Evolutionary conservation across 2,797 vertebrate species (phyloP), one percentile per base, ranked within the genome.

Genomic region (Anguilla pacifica): DNA sequence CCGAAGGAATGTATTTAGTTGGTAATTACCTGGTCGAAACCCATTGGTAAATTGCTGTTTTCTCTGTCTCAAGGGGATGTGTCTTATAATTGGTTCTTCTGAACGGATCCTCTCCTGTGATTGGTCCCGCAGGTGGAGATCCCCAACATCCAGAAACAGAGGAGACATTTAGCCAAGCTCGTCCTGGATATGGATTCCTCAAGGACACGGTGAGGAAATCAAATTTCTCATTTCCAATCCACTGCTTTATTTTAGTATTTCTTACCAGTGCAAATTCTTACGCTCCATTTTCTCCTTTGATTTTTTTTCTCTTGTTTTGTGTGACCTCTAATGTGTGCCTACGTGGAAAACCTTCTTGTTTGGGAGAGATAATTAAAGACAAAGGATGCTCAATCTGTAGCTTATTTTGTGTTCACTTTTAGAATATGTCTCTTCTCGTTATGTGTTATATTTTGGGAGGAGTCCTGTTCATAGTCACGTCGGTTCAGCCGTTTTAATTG

Each of bases 151-250:
- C 98, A 99, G 92, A 99, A 99, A 94, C 98, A 99, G 95, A 98
- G 98, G 94, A 99, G 99, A 92, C 98, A 99, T 93, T 96, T 99
- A 96, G 97, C 98, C 0, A 99, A 99, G 93, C 95, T 99, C 22
- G 98, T 99, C 87, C 94, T 99, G 95, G 98, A 99, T 95, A 98
- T 99, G 98, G 98, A 99, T 93, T 98, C 98, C 49, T 98, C 98
- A 51, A 96, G 97, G 86, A 97, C 98, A 0, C 95, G 98, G 98
- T 99, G 92, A 94, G 94, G 86, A 2, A 10, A 43, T 39, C 13
- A n/a, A 1, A 25, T 3, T 3, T 74, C 31, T 39, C 31, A 35
- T 3, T 3, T 74, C 31, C 28, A 3, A 15, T 35, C 19, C 49
- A 57, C 3, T 53, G 28, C 13, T 61, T 10, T 19, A 39, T 55